These are phyloP conservation scores for Xyrichtys novacula DNA, from an alignment of 2,797 vertebrate genomes.

Conservation along the genomic window DNA sequence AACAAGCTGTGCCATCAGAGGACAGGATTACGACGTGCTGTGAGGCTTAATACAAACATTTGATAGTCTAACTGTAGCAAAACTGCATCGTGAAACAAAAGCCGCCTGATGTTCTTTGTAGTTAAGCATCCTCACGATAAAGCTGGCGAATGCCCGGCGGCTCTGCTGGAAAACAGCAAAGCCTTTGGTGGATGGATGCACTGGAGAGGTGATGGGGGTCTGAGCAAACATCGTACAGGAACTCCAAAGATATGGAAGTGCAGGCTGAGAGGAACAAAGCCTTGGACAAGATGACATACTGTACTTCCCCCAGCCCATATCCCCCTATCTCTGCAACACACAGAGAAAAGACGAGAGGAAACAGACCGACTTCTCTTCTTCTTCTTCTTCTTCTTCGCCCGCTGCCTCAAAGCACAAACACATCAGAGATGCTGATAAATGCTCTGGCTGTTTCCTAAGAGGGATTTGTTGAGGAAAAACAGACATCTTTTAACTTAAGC, in stretches of 20 bases:
- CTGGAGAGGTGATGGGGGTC: slow-evolving; percentile 78
- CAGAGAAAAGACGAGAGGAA: slow-evolving; percentile 44
- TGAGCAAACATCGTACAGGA: slow-evolving; percentile 65
- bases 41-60: slow-evolving; percentile 75
- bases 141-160: slow-evolving; percentile 70
- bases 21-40: slow-evolving; percentile 62
- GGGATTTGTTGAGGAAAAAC: slow-evolving; percentile 43
- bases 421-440: slow-evolving; percentile 73
- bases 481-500: slow-evolving; percentile 43
- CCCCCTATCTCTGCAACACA: slow-evolving; percentile 70
- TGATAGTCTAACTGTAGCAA: slow-evolving; percentile 66
- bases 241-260: slow-evolving; percentile 72
- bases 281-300: slow-evolving; percentile 77
- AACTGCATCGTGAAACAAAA: slow-evolving; percentile 74
- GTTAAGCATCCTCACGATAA: slow-evolving; percentile 68
- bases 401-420: slow-evolving; percentile 56
- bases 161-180: slow-evolving; percentile 61
- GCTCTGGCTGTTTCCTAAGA: slow-evolving; percentile 49
- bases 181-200: slow-evolving; percentile 74
- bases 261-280: slow-evolving; percentile 78
- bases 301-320: slow-evolving; percentile 69
- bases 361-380: slow-evolving; percentile 32
- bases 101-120: slow-evolving; percentile 76
- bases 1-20: slow-evolving; percentile 59
- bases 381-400: slow-evolving; percentile 27